Evolutionary conservation across 2,797 vertebrate genomes (phyloP).

Genomic region (Emydoidea blandingii): DNA sequence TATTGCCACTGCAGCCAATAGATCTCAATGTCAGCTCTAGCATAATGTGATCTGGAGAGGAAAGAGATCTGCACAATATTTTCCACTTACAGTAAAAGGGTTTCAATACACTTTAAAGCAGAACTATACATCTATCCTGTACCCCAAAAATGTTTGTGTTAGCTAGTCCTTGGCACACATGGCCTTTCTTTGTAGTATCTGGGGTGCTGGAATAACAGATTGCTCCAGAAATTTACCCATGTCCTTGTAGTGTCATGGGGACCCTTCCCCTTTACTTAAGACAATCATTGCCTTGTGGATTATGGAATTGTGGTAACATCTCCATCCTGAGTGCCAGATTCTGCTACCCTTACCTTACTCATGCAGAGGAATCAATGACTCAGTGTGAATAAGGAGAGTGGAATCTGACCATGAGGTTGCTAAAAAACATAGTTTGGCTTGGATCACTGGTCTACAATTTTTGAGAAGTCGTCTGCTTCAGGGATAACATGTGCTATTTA

Average conservation of each 20-base stretch:
- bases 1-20: neutral
- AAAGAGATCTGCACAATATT: neutral
- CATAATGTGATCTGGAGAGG: neutral
- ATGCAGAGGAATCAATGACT: neutral
- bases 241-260: neutral
- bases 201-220: neutral
- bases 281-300: neutral
- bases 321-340: neutral
- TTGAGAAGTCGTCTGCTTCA: too few relatives aligned
- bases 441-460: too few relatives aligned
- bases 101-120: neutral
- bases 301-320: neutral
- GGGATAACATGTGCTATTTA: too few relatives aligned
- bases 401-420: neutral
- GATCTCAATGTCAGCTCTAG: neutral
- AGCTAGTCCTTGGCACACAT: neutral
- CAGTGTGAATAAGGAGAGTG: neutral
- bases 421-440: neutral
- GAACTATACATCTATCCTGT: neutral
- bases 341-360: neutral
- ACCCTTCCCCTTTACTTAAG: neutral
- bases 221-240: neutral
- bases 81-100: neutral
- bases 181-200: neutral
- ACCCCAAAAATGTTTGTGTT: neutral